phyloP scores from a whole-genome alignment of 2,888 invertebrate genomes.

The Sympetrum striolatum region DNA sequence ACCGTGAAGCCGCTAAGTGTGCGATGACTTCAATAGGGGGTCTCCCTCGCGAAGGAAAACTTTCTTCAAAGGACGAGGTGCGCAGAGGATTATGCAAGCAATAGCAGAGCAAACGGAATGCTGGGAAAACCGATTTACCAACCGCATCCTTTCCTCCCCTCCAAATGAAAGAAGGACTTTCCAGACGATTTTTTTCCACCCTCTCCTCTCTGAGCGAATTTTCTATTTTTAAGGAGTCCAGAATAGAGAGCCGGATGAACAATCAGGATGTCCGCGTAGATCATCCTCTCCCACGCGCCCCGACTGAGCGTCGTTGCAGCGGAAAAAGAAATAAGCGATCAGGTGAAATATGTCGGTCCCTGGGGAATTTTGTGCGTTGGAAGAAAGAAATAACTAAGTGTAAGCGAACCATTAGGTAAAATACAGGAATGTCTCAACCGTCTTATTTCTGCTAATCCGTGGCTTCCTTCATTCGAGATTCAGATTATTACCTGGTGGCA shows the following conservation, averaged over 20 bases:
- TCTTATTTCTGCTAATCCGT: too few species aligned
- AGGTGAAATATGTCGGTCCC: too few species aligned
- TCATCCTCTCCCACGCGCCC: neutral
- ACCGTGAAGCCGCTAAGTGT: conserved; percentile 5
- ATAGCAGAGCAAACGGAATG: neutral
- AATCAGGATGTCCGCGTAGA: neutral
- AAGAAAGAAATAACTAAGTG: too few species aligned
- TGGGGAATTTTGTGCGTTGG: too few species aligned
- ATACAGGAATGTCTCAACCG: too few species aligned
- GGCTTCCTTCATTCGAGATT: too few species aligned
- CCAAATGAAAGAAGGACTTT: neutral
- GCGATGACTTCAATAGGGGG: conserved; percentile 28
- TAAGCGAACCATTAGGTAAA: too few species aligned
- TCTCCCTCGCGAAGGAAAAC: neutral
- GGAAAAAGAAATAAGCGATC: too few species aligned
- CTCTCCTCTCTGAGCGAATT: neutral
- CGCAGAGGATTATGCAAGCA: neutral
- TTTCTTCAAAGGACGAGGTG: neutral
- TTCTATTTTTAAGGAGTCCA: conserved; percentile 13
- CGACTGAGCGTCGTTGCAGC: too few species aligned
- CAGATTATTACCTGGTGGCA: too few species aligned
- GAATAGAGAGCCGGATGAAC: neutral
- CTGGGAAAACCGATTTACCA: conserved; percentile 36
- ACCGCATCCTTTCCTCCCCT: neutral
- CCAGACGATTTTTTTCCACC: neutral